Conservation (phyloP, 2,888 invertebrate species). For the Trichogramma dendrolimi region DNA sequence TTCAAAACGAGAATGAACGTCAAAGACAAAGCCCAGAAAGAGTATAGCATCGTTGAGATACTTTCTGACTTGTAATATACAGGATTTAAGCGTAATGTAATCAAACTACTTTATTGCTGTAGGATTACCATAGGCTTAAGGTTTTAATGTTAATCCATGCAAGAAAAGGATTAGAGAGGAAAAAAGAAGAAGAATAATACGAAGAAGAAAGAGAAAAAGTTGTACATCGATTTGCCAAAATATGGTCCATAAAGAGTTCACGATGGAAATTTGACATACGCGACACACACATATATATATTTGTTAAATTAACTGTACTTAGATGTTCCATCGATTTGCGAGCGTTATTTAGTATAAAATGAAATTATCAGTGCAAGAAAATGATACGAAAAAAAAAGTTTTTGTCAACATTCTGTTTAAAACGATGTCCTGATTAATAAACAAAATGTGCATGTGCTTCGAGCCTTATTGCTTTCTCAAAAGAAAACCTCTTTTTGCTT, state of each 20-base stretch:
- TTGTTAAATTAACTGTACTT: conserved; percentile 22
- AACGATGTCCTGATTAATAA: conserved; percentile 52
- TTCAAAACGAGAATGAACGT: conserved; percentile 12
- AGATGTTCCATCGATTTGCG: conserved; percentile 9
- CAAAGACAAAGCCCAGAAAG: conserved; percentile 20
- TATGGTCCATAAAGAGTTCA: not conserved
- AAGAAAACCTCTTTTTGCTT: conserved; percentile 33
- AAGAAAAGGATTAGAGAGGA: conserved; percentile 1
- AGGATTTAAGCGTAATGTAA: conserved; percentile 38
- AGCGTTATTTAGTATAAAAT: conserved; percentile 7
- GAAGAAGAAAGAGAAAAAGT: conserved; percentile 15
- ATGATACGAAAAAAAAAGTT: not conserved
- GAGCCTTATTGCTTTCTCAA: conserved; percentile 46
- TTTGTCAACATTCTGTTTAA: conserved; percentile 43
- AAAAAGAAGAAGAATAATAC: conserved; percentile 8
- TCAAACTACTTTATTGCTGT: conserved; percentile 31
- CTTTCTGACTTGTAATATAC: conserved; percentile 38
- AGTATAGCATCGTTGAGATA: conserved; percentile 9
- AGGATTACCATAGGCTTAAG: conserved; percentile 26
- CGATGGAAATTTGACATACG: conserved; percentile 8
- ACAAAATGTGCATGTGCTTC: conserved; percentile 53
- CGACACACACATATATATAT: conserved; percentile 18
- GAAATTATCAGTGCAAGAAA: not conserved
- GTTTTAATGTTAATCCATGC: conserved; percentile 27
- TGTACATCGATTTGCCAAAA: conserved; percentile 10